A percentile compares a stretch with the other conserved stretches of the same genome.
Evolutionary conservation across 2,888 invertebrate genomes (phyloP).

Genomic region (Polydrusus cervinus): DNA sequence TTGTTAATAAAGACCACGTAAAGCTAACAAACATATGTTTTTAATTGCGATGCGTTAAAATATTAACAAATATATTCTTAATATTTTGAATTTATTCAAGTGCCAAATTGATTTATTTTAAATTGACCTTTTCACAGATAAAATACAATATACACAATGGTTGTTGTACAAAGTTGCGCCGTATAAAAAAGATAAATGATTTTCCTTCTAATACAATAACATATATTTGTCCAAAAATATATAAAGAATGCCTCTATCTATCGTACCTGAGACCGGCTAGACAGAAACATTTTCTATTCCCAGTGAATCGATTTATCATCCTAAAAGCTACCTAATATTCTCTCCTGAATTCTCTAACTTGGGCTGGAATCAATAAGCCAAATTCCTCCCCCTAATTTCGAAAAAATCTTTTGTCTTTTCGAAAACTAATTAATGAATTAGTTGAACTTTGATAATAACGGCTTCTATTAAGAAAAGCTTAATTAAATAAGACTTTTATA

Average conservation of each 20-base stretch:
- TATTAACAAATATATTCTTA: too few relatives aligned
- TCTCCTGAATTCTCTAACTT: constrained; percentile 40
- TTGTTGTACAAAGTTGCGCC: too few relatives aligned
- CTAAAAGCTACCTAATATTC: constrained; percentile 52
- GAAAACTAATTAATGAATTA: constrained; percentile 40
- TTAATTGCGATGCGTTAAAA: too few relatives aligned
- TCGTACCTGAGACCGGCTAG: constrained; percentile 36
- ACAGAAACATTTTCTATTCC: constrained; percentile 51
- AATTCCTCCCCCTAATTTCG: constrained; percentile 43
- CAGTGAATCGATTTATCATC: constrained; percentile 50
- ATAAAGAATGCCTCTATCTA: constrained; percentile 30
- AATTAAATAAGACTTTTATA: background rate
- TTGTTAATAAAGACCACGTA: too few relatives aligned
- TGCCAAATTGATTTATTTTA: too few relatives aligned
- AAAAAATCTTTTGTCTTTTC: constrained; percentile 36
- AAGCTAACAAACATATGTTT: too few relatives aligned
- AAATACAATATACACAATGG: too few relatives aligned
- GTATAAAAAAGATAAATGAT: too few relatives aligned
- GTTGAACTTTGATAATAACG: background rate
- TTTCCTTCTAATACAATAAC: too few relatives aligned
- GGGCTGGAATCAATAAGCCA: constrained; percentile 50
- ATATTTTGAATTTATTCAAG: too few relatives aligned
- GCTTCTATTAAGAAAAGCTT: too few relatives aligned
- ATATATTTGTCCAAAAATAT: background rate
- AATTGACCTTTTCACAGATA: too few relatives aligned